Base-by-base conservation (phyloP, 1,140 invertebrate species). In the Drusus annulatus region DNA sequence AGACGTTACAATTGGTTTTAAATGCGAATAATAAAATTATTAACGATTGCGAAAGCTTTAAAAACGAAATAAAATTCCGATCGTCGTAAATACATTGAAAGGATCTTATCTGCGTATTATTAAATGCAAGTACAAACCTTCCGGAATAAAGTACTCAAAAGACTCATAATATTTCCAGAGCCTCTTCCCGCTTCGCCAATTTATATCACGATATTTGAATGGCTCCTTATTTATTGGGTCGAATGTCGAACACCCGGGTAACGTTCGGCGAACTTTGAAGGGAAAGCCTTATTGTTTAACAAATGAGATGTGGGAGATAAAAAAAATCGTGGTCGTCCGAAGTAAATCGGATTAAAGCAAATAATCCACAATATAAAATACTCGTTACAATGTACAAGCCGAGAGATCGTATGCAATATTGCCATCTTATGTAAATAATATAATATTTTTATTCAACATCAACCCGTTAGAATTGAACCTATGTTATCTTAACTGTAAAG, bases 121-220 rank as follows among this genome's bases (percentile, higher is more conserved):
- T 45, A 13, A 45, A 45, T 1, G 36, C 36, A 45, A 45, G 36
- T 45, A 45, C 36, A 45, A 45, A 45, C 36, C 36, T 5, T 5
- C n/a, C 56, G 56, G 56, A 60, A 60, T 60, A 60, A 60, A 60
- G 54, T 60, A 60, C 17, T 60, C 56, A 17, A 60, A 60, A 60
- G 7, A 60, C 13, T 60, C 62, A 16, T 28, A 65, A n/a, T 15
- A 65, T 28, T 28, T 65, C 60, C 5, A 63, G 60, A 10, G 23
- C 15, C 15, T 65, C 16, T 10, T 8, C 36, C 15, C 25, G 31
- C 7, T 50, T 3, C 50, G 10, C 68, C 68, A 51, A 21, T 52
- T 52, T 50, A 25, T 17, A 71, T 71, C 68, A 71, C 68, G 68
- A 51, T 71, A 71, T 71, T 45, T 71, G 16, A 71, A 51, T 51